Base-by-base conservation (phyloP, 2,113 vertebrate species). In the Gopherus flavomarginatus region DNA sequence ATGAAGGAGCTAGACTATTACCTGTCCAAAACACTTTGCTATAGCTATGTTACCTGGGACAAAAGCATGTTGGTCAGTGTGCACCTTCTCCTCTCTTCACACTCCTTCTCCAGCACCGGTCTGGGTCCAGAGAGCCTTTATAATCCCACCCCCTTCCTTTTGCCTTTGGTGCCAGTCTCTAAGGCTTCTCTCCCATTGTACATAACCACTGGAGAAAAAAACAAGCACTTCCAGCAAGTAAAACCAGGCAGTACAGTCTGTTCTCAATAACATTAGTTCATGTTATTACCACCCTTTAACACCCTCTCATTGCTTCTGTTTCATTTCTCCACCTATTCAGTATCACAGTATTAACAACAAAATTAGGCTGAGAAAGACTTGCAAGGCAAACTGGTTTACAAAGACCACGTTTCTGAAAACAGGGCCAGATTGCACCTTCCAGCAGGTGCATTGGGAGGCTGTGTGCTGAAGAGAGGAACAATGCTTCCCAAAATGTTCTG, bases 231-330 rank as follows among this genome's bases (percentile, higher is more conserved):
- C 26, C 38, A 27, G 65, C 84, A 81, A 93, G 89, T 91, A 2
- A 78, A 90, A 93, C 90, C 7, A 56, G 29, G 93, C 93, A 93
- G 97, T 27, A 97, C 97, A 96, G 96, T 3, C 90, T 97, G 96
- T 97, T 97, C 96, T 93, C 93, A 95, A 0, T 11, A 96, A 53
- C 86, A 12, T 35, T 38, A 85, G 96, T 94, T 96, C 95, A 94
- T 96, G 93, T 95, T 97, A 97, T 97, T 97, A 96, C 84, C 96
- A 94, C 91, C 93, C 93, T 91, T 91, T 90, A 96, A 97, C 96
- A 97, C 96, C 95, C 97, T 96, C 96, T 97, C 96, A 59, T 94
- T 80, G 94, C 96, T 97, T 96, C 95, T 97, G 95, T 95, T 97
- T 69, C 97, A 81, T 47, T 31, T 83, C 54, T 10, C 80, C 93